These are phyloP conservation scores for Zeuzera pyrina DNA, from an alignment of 2,888 invertebrate species.

Conservation along the genomic window DNA sequence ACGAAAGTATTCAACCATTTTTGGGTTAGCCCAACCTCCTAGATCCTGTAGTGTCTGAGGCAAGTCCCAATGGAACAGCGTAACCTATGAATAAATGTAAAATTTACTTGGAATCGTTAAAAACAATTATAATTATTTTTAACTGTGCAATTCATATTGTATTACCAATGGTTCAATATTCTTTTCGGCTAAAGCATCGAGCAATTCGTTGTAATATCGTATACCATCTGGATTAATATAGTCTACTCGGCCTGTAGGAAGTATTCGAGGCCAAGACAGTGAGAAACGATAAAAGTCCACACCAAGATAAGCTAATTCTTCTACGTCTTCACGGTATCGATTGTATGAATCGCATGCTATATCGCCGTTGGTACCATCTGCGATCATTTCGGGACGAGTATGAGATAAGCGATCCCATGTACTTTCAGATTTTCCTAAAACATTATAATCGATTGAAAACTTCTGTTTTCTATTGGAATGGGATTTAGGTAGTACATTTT, in stretches of 20 bases:
- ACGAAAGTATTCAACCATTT: conserved; percentile 66
- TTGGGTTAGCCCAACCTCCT: conserved; percentile 70
- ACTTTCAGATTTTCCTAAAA: conserved; percentile 76
- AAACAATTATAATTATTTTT: too few species aligned
- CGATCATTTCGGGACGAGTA: conserved; percentile 72
- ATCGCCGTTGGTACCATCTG: conserved; percentile 76
- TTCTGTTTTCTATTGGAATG: too few species aligned
- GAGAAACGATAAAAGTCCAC: conserved; percentile 74
- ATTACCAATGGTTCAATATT: conserved; percentile 76
- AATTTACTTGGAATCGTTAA: too few species aligned
- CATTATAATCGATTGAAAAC: neutral
- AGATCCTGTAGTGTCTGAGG: conserved; percentile 73
- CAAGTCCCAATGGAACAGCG: conserved; percentile 79
- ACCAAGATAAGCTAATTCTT: conserved; percentile 60
- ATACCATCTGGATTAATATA: conserved; percentile 74
- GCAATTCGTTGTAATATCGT: conserved; percentile 77
- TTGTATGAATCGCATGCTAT: conserved; percentile 81
- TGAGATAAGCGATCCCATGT: conserved; percentile 74
- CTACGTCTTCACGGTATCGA: conserved; percentile 74
- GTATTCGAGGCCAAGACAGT: conserved; percentile 76
- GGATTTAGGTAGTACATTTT: too few species aligned
- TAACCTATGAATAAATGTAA: conserved; percentile 54
- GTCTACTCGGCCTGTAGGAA: conserved; percentile 74
- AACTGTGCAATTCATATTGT: too few species aligned
- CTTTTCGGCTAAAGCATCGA: conserved; percentile 74